phyloP scores from a whole-genome alignment of 1,140 invertebrate species.

The Eumaeus atala region DNA sequence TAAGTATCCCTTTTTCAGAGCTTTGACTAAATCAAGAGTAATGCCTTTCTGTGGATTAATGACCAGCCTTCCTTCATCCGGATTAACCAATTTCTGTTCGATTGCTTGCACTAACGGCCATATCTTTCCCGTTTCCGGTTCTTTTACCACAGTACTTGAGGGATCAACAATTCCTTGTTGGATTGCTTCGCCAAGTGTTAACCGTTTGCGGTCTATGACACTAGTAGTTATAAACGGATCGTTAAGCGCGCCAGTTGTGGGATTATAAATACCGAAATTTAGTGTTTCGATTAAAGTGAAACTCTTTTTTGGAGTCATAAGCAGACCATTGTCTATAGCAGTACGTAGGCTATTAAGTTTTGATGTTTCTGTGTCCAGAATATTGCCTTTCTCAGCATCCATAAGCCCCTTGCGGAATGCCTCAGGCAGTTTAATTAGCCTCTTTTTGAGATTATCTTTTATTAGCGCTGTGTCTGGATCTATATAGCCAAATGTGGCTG shows the following conservation, averaged over 20 bases:
- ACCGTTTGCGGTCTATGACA: slow-evolving; percentile 79
- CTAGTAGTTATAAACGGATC: slow-evolving; percentile 85
- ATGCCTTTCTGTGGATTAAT: slow-evolving; percentile 77
- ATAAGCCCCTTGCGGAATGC: slow-evolving; percentile 90
- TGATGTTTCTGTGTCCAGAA: slow-evolving; percentile 86
- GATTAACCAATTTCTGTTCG: slow-evolving; percentile 83
- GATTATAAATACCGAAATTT: slow-evolving; percentile 88
- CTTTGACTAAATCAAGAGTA: slow-evolving; percentile 88
- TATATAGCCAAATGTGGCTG: slow-evolving; percentile 86
- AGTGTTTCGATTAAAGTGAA: slow-evolving; percentile 88
- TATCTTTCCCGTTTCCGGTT: slow-evolving; percentile 83
- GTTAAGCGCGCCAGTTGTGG: slow-evolving; percentile 83
- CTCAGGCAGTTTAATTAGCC: slow-evolving; percentile 88
- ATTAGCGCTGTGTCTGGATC: slow-evolving; percentile 91
- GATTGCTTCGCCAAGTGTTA: slow-evolving; percentile 86
- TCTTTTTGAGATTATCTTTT: slow-evolving; percentile 88
- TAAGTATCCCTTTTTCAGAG: slow-evolving; percentile 88
- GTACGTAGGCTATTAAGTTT: slow-evolving; percentile 83
- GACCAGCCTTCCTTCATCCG: slow-evolving; percentile 80
- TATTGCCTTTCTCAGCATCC: slow-evolving; percentile 89
- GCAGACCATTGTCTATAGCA: slow-evolving; percentile 84
- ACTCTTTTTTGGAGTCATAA: slow-evolving; percentile 84
- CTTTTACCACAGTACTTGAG: slow-evolving; percentile 88
- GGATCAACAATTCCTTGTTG: slow-evolving; percentile 87
- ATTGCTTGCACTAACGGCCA: slow-evolving; percentile 87